Conservation (phyloP, 2,113 vertebrate genomes). For the Dicaeum eximium region DNA sequence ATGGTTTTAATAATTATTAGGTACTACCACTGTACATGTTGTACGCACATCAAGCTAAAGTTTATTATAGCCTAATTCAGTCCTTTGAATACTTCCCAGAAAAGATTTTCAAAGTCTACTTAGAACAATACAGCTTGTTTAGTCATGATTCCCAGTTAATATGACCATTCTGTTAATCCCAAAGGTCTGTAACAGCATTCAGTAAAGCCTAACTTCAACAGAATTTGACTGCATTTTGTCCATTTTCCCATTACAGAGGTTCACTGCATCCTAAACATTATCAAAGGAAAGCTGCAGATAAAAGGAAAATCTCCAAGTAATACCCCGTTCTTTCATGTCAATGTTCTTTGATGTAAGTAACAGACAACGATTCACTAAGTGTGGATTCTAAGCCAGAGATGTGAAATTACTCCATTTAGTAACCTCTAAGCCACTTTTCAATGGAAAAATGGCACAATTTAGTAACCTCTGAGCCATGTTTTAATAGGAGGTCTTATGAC, state of each 20-base stretch:
- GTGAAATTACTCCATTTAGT: neutral
- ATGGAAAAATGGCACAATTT: neutral
- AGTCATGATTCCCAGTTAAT: neutral
- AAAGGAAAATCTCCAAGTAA: neutral
- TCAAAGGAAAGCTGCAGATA: neutral
- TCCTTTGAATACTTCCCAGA: neutral
- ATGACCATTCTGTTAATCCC: neutral
- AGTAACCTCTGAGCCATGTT: neutral
- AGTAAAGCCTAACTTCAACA: neutral
- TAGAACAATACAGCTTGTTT: neutral
- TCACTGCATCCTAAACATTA: neutral
- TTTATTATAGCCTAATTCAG: neutral
- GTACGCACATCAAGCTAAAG: neutral
- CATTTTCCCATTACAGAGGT: neutral
- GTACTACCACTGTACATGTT: neutral
- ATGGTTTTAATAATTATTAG: neutral
- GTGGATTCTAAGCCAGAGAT: neutral
- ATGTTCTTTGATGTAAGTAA: neutral
- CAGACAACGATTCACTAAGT: neutral
- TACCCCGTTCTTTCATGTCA: neutral
- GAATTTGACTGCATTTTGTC: neutral
- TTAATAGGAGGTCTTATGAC: neutral
- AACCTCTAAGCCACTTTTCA: neutral
- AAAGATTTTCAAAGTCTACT: neutral
- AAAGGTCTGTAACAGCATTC: neutral